Conservation (phyloP, 2,113 vertebrate genomes). For the Regulus satrapa region DNA sequence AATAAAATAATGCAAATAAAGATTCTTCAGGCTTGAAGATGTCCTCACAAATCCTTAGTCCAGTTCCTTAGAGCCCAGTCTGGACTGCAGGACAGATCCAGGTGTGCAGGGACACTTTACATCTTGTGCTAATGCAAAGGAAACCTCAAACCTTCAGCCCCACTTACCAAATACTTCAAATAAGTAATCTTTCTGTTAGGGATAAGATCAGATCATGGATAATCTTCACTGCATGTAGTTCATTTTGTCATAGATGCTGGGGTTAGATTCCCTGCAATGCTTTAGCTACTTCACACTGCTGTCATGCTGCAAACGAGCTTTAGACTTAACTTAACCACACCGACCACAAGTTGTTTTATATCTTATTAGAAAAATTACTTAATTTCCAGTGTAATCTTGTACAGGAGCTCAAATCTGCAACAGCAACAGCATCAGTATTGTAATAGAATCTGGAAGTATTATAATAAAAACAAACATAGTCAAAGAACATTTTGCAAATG, state of each 20-base stretch:
- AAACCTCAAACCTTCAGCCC: neutral
- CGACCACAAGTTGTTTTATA: conserved; percentile 31
- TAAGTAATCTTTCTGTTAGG: neutral
- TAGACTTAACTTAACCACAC: conserved; percentile 41
- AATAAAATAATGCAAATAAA: neutral
- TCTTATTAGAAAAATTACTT: conserved; percentile 38
- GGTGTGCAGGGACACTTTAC: neutral
- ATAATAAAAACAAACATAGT: conserved; percentile 46
- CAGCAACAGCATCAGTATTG: neutral
- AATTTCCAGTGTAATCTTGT: conserved; percentile 41
- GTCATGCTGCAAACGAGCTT: conserved; percentile 3
- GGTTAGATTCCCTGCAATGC: neutral
- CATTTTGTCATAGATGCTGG: neutral
- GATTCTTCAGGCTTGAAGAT: neutral
- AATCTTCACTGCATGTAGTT: neutral
- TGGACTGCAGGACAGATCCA: neutral
- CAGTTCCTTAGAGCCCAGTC: neutral
- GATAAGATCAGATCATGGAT: neutral
- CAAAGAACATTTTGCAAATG: conserved; percentile 42
- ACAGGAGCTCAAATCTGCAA: conserved; percentile 26
- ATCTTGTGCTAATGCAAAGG: neutral
- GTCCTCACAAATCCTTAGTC: neutral
- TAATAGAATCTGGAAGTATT: conserved; percentile 39
- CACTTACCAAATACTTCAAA: neutral
- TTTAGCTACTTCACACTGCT: neutral